Evolutionary conservation across 1,140 invertebrate species (phyloP), one percentile per base, ranked within the genome.

Genomic region (Cephus cinctus): DNA sequence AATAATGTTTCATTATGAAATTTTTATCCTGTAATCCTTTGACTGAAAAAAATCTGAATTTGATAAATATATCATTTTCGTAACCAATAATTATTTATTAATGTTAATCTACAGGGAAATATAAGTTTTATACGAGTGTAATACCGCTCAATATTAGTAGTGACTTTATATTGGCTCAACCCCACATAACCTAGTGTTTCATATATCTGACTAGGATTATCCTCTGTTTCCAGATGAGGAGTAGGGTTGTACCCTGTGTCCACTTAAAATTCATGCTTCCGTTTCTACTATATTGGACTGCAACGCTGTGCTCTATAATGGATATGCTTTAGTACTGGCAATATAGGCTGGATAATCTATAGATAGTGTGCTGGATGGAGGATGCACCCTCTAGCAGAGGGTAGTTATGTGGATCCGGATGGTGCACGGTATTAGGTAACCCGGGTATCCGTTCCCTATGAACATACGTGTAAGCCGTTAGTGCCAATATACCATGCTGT

Each of bases 401-500:
- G 20, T 12, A 34, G 30, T 38, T 49, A 48, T 48, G 57, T 52
- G 57, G 61, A 57, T 69, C 52, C 54, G 57, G 52, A 56, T 47
- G 48, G 59, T 53, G 59, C 54, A 53, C 55, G 52, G 59, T 67
- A 69, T 67, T 64, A 65, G 56, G 56, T 63, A 57, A 61, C 50
- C 43, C 49, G 60, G 61, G 63, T 67, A 67, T 71, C 62, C 66
- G 57, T 56, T 65, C 60, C 47, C 55, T 61, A 67, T 50, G 57
- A 63, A 43, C 57, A 53, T 70, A 59, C 64, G 62, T 69, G 68
- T 71, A 65, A 71, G 67, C 71, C 65, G 61, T 71, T 71, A 73
- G 63, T 71, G 66, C 60, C 69, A 69, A 73, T 71, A 71, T 71
- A 62, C 51, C 22, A 35, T 47, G 47, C 47, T 50, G 57, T 48